These are phyloP conservation scores for Uloborus plumipes DNA, from an alignment of 2,888 invertebrate genomes.

Conservation along the genomic window DNA sequence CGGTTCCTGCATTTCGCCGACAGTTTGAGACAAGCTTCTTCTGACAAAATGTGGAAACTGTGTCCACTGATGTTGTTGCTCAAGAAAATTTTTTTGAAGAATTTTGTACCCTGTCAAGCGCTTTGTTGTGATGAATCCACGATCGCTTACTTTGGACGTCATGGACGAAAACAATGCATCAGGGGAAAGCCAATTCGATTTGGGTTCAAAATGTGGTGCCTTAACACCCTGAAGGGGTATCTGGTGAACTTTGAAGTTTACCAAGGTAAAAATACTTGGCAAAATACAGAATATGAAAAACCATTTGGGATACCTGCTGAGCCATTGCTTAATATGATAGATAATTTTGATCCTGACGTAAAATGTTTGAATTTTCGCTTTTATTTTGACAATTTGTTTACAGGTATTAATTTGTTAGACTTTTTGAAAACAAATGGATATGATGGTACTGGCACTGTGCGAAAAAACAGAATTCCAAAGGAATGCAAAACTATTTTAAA, in stretches of 20 bases:
- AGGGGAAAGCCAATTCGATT: constrained; percentile 69
- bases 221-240: neutral
- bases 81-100: neutral
- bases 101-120: neutral
- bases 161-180: constrained; percentile 69
- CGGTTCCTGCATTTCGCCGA: constrained; percentile 6
- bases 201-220: constrained; percentile 69
- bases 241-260: constrained; percentile 15
- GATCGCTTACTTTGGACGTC: constrained; percentile 69
- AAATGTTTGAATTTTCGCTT: neutral
- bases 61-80: neutral
- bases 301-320: neutral
- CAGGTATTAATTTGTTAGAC: neutral
- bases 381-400: constrained; percentile 10
- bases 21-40: neutral
- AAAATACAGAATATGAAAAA: neutral
- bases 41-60: constrained; percentile 9
- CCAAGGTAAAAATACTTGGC: neutral
- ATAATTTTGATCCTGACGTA: neutral
- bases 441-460: neutral
- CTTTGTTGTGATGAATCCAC: constrained; percentile 68
- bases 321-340: neutral
- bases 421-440: neutral
- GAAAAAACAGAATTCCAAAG: constrained; percentile 2
- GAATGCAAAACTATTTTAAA: neutral